Conservation (phyloP, 2,888 invertebrate genomes). For the Copidosoma aretas region DNA sequence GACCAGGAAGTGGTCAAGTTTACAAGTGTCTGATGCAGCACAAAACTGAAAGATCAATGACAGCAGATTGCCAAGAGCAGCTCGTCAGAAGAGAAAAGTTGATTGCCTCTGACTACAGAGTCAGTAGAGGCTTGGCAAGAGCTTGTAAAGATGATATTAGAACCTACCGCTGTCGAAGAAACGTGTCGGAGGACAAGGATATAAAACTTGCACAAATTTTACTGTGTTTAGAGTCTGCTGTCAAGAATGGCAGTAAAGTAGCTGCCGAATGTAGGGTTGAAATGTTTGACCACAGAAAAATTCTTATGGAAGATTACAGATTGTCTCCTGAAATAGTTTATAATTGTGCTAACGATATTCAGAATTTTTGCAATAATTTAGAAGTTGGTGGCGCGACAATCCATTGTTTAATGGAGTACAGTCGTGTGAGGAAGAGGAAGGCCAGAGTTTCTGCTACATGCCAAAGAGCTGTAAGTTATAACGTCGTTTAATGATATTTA, state of each 20-base stretch:
- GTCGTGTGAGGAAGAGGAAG: slow-evolving; percentile 70
- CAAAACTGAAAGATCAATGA: slow-evolving; percentile 75
- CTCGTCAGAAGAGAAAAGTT: slow-evolving; percentile 84
- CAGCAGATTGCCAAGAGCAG: slow-evolving; percentile 79
- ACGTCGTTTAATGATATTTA: not conserved
- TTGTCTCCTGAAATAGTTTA: slow-evolving; percentile 92
- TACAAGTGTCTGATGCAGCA: slow-evolving; percentile 89
- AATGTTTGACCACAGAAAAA: slow-evolving; percentile 88
- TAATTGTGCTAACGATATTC: slow-evolving; percentile 85
- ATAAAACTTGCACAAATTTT: slow-evolving; percentile 88
- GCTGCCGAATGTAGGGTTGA: slow-evolving; percentile 83
- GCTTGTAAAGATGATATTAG: slow-evolving; percentile 91
- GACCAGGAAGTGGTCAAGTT: slow-evolving; percentile 80
- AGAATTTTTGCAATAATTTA: slow-evolving; percentile 74
- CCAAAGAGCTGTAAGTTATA: slow-evolving; percentile 71
- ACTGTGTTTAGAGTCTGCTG: slow-evolving; percentile 84
- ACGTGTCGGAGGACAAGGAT: slow-evolving; percentile 81
- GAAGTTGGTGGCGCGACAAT: slow-evolving; percentile 88
- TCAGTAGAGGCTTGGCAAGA: slow-evolving; percentile 85
- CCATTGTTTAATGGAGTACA: slow-evolving; percentile 93
- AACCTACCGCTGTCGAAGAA: slow-evolving; percentile 82
- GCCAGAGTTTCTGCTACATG: slow-evolving; percentile 75
- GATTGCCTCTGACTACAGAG: slow-evolving; percentile 88
- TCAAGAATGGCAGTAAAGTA: slow-evolving; percentile 77
- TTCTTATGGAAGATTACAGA: slow-evolving; percentile 91